Base-by-base conservation (phyloP, 2,888 invertebrate species). In the Cerceris ruficornis region DNA sequence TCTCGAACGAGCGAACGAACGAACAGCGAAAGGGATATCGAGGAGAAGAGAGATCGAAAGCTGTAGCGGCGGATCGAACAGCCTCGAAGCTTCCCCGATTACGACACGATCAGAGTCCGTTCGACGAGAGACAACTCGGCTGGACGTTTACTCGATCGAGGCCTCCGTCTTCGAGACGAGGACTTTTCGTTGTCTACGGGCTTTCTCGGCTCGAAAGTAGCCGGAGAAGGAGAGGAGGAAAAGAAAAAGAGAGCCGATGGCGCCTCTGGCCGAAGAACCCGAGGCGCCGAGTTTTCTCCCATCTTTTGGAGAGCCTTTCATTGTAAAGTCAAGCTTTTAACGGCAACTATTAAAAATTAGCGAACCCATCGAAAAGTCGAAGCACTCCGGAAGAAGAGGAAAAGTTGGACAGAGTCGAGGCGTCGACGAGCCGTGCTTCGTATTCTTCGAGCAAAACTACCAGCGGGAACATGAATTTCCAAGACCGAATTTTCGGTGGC, bases 271-370 rank as follows among this genome's bases (percentile, higher is more conserved):
- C 50, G 11, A 7, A 50, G n/a, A n/a, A 46, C 5, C 46, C 1
- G 46, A 1, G 28, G 28, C 6, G 17, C 58, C 46, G 58, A 13
- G 43, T 54, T 46, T 13, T 28, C 52, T n/a, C 50, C 50, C 13
- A 41, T 11, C 41, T 55, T 17, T 7, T 17, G 54, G 6, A 17
- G 13, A 55, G 1, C n/a, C 5, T 42, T 46, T 17, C 57, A 58
- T 69, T 69, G 58, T 13, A 28, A 42, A 17, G 14, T 13, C 15
- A 42, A 13, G 73, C 64, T 69, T 46, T 64, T 46, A 64, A 62
- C 43, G 62, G n/a, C 42, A 2, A 46, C 42, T 64, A 74, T 69
- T 74, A 69, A 75, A 70, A 68, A 65, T 75, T 14, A 60, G 41
- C 41, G 42, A 54, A 55, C 13, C 64, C 52, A 17, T 28, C 54